Evolutionary conservation across 2,113 vertebrate genomes (phyloP), one percentile per base, ranked within the genome.

Genomic region (Heptranchias perlo): DNA sequence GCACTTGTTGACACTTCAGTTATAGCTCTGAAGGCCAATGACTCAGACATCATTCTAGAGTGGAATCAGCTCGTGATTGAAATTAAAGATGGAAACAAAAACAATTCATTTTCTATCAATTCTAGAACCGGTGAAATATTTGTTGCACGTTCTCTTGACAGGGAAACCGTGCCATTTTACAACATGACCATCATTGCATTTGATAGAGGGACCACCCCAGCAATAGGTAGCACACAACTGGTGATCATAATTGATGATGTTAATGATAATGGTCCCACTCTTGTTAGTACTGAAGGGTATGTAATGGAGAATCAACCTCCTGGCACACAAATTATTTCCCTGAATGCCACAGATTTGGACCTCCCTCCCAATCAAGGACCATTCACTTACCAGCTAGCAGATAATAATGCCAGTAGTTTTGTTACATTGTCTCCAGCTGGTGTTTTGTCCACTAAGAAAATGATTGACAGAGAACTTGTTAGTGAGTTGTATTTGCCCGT

Each of bases 261-360:
- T 4, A 98, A 98, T 52, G 98, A 98, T 97, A 98, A 97, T 8
- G 49, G 97, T 62, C 98, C 98, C 11, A 95, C 96, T 96, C 96
- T 98, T 31, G 96, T 92, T 62, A 96, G 96, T 47, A 97, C 96
- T 11, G 96, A 97, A 54, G 97, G 96, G 35, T 96, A 97, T 86
- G 97, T 98, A 35, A 97, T 95, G 76, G 98, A 98, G 96, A 98
- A 98, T 96, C 97, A 97, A 96, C 98, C 97, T 67, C 96, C 96
- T 96, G 98, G 97, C 8, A 97, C 97, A 3, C n/a, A 97, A n/a
- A 97, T 98, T 2, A 96, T 96, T 44, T 96, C 67, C 44, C 96
- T 98, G 73, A 97, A 97, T 96, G 97, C 97, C 35, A 97, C 96
- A 18, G 98, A 98, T 96, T 96, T 96, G 47, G 98, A 98, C 96